phyloP scores from a whole-genome alignment of 2,888 invertebrate species.

The Candidula unifasciata region DNA sequence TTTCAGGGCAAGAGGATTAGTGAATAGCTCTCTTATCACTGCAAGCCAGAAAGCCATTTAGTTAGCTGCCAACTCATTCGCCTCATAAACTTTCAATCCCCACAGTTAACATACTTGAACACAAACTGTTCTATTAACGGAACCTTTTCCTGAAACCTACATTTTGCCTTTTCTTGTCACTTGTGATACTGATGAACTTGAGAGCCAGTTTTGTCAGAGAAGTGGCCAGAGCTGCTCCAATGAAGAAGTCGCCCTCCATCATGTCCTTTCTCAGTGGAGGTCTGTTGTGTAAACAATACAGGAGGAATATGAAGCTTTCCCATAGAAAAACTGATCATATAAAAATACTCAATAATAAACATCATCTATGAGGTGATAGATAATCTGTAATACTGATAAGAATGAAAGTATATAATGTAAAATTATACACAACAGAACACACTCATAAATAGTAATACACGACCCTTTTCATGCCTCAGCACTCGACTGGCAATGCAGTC shows the following conservation, averaged over 20 bases:
- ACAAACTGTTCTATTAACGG: neutral
- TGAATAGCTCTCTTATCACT: too few relatives aligned
- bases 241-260: conserved; percentile 96
- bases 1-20: too few relatives aligned
- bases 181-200: conserved; percentile 81
- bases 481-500: too few relatives aligned
- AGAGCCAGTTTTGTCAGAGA: conserved; percentile 94
- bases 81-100: too few relatives aligned
- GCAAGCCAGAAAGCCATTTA: too few relatives aligned
- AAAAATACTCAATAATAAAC: neutral
- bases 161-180: conserved; percentile 77
- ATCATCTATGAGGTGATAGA: neutral
- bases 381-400: neutral
- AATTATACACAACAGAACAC: neutral
- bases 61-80: too few relatives aligned
- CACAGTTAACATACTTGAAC: too few relatives aligned
- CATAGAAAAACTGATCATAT: too few relatives aligned
- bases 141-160: conserved; percentile 66
- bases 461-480: too few relatives aligned
- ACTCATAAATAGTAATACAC: neutral
- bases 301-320: too few relatives aligned
- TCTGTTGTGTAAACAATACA: conserved; percentile 73
- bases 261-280: conserved; percentile 91
- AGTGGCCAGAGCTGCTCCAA: conserved; percentile 93
- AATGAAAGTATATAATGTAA: neutral